These are phyloP conservation scores for Magallana angulata DNA, from an alignment of 1,140 invertebrate species.

Conservation along the genomic window DNA sequence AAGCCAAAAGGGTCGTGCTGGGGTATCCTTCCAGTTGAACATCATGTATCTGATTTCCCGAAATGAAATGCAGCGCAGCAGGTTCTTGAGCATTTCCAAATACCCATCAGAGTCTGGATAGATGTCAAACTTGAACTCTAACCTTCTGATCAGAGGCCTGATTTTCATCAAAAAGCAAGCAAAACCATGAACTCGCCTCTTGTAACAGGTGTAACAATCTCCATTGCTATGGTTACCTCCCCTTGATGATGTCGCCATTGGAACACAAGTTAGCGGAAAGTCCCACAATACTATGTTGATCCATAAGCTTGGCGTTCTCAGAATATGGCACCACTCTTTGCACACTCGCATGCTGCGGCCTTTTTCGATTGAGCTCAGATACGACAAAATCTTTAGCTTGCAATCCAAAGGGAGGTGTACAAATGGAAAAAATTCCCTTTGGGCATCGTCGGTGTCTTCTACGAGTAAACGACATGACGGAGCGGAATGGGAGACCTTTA, in stretches of 20 bases:
- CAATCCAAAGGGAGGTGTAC: constrained; percentile 71
- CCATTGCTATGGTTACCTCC: constrained; percentile 59
- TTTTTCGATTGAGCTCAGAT: constrained; percentile 69
- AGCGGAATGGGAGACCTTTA: constrained; percentile 8
- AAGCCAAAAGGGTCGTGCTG: constrained; percentile 71
- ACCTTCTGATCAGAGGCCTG: constrained; percentile 67
- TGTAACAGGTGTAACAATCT: constrained; percentile 70
- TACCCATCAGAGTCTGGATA: constrained; percentile 70
- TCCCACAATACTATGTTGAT: constrained; percentile 67
- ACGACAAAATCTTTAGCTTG: constrained; percentile 75
- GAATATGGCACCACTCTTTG: constrained; percentile 67
- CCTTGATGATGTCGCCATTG: constrained; percentile 12
- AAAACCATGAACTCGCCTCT: constrained; percentile 68
- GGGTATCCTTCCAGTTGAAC: constrained; percentile 78
- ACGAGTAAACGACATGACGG: neutral
- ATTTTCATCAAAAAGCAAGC: constrained; percentile 63
- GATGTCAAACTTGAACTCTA: constrained; percentile 77
- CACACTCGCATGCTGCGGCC: constrained; percentile 69
- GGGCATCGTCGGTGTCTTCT: constrained; percentile 18
- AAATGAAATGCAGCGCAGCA: constrained; percentile 63
- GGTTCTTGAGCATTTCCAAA: constrained; percentile 64
- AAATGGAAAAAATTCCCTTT: constrained; percentile 69
- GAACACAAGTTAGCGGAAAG: constrained; percentile 70
- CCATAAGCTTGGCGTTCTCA: constrained; percentile 72
- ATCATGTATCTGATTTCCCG: constrained; percentile 67